These are phyloP conservation scores for Salvelinus alpinus DNA, from an alignment of 2,113 vertebrate species.

Conservation along the genomic window DNA sequence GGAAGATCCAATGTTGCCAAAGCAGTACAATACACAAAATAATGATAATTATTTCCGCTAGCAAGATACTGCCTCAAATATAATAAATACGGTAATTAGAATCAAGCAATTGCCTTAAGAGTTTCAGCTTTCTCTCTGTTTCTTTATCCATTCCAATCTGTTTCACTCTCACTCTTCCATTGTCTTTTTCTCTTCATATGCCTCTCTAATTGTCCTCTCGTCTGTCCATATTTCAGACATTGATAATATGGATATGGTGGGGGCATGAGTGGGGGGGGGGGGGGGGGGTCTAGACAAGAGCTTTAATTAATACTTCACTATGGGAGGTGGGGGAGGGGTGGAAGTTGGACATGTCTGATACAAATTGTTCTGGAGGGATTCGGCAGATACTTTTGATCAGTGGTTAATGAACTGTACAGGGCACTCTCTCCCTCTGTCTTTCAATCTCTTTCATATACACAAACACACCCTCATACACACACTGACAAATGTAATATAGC, in stretches of 20 bases:
- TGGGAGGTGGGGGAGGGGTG: constrained; percentile 16
- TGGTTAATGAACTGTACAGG: not conserved
- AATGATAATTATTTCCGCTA: too few relatives aligned
- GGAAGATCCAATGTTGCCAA: too few relatives aligned
- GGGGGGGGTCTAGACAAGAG: constrained; percentile 37
- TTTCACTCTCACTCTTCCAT: not conserved
- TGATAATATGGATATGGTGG: constrained; percentile 24
- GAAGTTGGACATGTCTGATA: constrained; percentile 42
- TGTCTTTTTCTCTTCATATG: not conserved
- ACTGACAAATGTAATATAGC: not conserved
- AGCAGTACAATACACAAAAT: too few relatives aligned
- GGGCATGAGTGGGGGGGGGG: constrained; percentile 45
- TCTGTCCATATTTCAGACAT: constrained; percentile 34
- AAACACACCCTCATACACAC: not conserved
- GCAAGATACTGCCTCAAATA: too few relatives aligned
- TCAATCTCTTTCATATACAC: constrained; percentile 8
- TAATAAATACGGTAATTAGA: too few relatives aligned
- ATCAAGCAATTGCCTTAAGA: too few relatives aligned
- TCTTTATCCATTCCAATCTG: not conserved
- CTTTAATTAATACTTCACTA: constrained; percentile 62
- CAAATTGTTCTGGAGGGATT: constrained; percentile 41
- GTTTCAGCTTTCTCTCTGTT: not conserved
- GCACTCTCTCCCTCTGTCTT: not conserved
- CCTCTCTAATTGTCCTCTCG: not conserved
- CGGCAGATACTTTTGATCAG: constrained; percentile 39